Evolutionary conservation across 2,797 vertebrate genomes (phyloP).

Genomic region (Chelon labrosus): DNA sequence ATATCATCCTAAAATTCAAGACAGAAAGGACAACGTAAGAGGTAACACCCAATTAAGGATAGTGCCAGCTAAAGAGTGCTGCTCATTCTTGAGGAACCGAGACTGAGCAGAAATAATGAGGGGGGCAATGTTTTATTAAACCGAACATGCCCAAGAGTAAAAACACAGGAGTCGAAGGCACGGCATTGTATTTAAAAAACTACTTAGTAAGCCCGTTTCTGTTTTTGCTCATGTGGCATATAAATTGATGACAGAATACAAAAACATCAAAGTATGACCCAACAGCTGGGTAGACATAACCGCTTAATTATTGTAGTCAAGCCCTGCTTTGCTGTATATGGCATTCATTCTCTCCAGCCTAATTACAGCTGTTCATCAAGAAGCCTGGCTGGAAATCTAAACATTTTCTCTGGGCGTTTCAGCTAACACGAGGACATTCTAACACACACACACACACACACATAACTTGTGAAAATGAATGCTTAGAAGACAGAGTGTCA

Average conservation of each 20-base stretch:
- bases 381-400: slow-evolving; percentile 51
- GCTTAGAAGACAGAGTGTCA: slow-evolving; percentile 53
- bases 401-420: slow-evolving; percentile 54
- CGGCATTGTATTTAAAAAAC: slow-evolving; percentile 27
- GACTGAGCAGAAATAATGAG: slow-evolving; percentile 50
- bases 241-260: slow-evolving; percentile 58
- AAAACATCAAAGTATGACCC: slow-evolving; percentile 48
- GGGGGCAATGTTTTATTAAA: slow-evolving; percentile 48
- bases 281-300: slow-evolving; percentile 55
- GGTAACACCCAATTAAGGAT: slow-evolving; percentile 39
- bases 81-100: slow-evolving; percentile 47
- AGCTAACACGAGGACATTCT: slow-evolving; percentile 42
- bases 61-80: slow-evolving; percentile 41
- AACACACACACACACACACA: slow-evolving; percentile 25
- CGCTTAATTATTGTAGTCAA: slow-evolving; percentile 56
- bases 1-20: slow-evolving; percentile 90
- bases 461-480: slow-evolving; percentile 62
- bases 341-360: slow-evolving; percentile 43
- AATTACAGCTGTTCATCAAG: slow-evolving; percentile 73
- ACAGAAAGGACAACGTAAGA: slow-evolving; percentile 25
- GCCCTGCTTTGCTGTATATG: slow-evolving; percentile 22
- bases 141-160: slow-evolving; percentile 16
- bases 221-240: slow-evolving; percentile 54
- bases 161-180: slow-evolving; percentile 7
- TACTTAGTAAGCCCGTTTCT: slow-evolving; percentile 55